phyloP scores from a whole-genome alignment of 2,797 vertebrate genomes.

The Pseudotriccus pelzelni region DNA sequence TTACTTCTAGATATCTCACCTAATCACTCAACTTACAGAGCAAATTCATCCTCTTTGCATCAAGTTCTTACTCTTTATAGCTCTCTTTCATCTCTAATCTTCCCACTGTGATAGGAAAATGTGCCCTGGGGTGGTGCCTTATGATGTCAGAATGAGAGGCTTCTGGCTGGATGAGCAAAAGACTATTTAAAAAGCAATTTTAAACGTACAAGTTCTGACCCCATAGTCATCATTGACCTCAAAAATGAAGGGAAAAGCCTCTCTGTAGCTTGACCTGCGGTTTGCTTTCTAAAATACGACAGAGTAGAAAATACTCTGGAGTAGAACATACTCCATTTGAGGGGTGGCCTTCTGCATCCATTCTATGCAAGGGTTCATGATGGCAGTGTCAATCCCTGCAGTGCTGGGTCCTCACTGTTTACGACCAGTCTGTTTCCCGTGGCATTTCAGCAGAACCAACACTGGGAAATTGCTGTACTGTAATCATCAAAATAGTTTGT shows the following conservation, averaged over 20 bases:
- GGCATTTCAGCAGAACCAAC: neutral
- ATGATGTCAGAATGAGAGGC: constrained; percentile 23
- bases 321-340: neutral
- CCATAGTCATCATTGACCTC: neutral
- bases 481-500: neutral
- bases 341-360: neutral
- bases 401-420: neutral
- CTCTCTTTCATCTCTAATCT: constrained; percentile 19
- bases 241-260: neutral
- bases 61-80: neutral
- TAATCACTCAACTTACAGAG: neutral
- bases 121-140: neutral
- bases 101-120: constrained; percentile 16
- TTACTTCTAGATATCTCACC: neutral
- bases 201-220: neutral
- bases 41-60: constrained; percentile 8
- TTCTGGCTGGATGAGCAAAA: constrained; percentile 22
- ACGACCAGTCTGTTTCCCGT: neutral
- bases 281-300: neutral
- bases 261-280: neutral
- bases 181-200: neutral
- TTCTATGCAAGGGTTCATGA: fast-evolving
- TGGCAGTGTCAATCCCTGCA: neutral
- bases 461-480: neutral
- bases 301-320: neutral